A percentile compares a stretch with the other conserved stretches of the same genome.
phyloP scores from a whole-genome alignment of 2,797 vertebrate genomes.

The Uromys caudimaculatus region DNA sequence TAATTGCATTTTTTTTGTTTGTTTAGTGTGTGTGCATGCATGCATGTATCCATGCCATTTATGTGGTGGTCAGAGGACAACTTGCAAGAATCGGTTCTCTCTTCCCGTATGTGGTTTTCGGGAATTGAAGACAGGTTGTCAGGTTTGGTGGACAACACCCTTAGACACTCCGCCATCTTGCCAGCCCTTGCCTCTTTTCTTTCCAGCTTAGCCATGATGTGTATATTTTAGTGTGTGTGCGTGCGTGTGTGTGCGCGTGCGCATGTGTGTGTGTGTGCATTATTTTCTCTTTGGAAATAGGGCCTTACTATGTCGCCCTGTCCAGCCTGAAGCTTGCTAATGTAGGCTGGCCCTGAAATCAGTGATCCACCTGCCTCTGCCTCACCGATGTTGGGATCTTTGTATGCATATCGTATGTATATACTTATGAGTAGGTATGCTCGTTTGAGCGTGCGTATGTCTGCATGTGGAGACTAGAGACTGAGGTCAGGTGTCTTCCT shows the following conservation, averaged over 20 bases:
- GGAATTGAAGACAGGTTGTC: background rate
- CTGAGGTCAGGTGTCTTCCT: background rate
- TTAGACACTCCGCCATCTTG: background rate
- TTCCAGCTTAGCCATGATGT: background rate
- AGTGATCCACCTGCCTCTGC: too few relatives aligned
- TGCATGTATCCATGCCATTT: background rate
- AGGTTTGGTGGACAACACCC: background rate
- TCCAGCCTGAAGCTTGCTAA: too few relatives aligned
- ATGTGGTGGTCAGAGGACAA: background rate
- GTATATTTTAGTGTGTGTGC: too few relatives aligned
- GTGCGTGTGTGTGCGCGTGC: background rate
- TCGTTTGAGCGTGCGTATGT: background rate
- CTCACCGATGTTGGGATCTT: too few relatives aligned
- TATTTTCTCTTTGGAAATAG: background rate
- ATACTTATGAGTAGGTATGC: background rate
- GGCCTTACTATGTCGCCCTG: too few relatives aligned
- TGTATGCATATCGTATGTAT: too few relatives aligned
- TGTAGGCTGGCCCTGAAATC: too few relatives aligned
- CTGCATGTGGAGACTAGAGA: background rate
- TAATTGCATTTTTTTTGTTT: background rate
- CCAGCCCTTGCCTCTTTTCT: background rate
- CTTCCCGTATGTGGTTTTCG: background rate
- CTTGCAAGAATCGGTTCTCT: background rate
- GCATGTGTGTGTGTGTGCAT: background rate
- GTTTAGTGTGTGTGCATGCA: background rate